Conservation (phyloP, 2,888 invertebrate species). For the Lumbricus terrestris region DNA sequence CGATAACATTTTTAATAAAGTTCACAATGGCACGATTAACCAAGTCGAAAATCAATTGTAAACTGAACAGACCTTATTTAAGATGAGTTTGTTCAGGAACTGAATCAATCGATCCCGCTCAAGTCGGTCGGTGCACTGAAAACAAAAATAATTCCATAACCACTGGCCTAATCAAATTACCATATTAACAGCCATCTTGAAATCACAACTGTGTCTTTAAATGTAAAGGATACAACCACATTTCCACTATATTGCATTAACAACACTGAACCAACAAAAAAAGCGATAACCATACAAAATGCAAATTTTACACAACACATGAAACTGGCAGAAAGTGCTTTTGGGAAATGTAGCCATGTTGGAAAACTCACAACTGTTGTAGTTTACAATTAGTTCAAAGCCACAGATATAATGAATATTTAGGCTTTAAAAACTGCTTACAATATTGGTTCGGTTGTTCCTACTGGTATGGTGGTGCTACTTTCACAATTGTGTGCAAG, state of each 20-base stretch:
- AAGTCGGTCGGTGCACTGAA: slow-evolving; percentile 78
- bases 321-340: neutral
- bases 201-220: neutral
- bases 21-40: neutral
- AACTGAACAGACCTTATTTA: slow-evolving; percentile 69
- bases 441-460: no score
- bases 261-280: neutral
- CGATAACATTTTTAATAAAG: neutral
- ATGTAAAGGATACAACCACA: neutral
- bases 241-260: neutral
- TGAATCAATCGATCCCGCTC: slow-evolving; percentile 91
- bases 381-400: no score
- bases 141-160: neutral
- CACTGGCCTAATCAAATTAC: neutral
- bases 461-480: no score
- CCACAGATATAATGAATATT: no score
- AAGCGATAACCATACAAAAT: neutral
- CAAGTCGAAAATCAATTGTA: neutral
- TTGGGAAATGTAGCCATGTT: no score
- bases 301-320: neutral
- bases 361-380: neutral
- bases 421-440: no score
- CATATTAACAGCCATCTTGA: neutral
- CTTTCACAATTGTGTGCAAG: no score
- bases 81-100: slow-evolving; percentile 85